Percentiles rank a stretch among this genome's conserved stretches.
These are phyloP conservation scores for Alauda arvensis DNA, from an alignment of 2,797 vertebrate species.

Conservation along the genomic window DNA sequence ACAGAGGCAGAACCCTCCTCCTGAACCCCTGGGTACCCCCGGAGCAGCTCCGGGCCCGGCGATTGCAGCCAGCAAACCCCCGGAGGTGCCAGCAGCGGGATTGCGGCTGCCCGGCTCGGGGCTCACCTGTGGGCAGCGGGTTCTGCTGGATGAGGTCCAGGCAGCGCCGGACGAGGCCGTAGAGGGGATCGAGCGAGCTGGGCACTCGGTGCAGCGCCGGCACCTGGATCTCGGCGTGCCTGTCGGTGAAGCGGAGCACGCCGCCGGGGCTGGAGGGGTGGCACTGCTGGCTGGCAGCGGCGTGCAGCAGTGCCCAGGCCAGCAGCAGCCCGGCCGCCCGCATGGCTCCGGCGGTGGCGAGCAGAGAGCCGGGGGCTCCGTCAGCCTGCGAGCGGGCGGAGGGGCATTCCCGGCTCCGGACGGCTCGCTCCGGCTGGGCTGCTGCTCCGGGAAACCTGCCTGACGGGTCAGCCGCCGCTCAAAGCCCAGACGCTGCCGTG, in stretches of 20 bases:
- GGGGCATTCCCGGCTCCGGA: slow-evolving; percentile 31
- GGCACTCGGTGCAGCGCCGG: slow-evolving; percentile 37
- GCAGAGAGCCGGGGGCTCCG: background rate
- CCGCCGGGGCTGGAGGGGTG: background rate
- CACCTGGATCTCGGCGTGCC: slow-evolving; percentile 44
- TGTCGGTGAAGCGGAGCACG: slow-evolving; percentile 55
- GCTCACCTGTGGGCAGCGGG: slow-evolving; percentile 73
- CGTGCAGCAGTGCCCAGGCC: background rate
- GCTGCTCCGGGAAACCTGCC: slow-evolving; percentile 62
- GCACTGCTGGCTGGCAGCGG: slow-evolving; percentile 18
- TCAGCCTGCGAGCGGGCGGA: background rate
- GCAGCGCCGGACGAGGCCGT: slow-evolving; percentile 58
- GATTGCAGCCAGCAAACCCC: fast-evolving
- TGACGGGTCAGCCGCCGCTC: slow-evolving; percentile 48
- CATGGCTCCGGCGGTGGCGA: background rate
- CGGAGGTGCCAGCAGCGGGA: too few species aligned
- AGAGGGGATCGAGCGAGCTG: slow-evolving; percentile 67
- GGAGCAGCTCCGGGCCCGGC: fast-evolving
- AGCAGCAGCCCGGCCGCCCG: background rate
- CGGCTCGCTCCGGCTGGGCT: background rate
- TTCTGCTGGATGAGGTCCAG: slow-evolving; percentile 75
- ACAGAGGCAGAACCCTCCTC: background rate
- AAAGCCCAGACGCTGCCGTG: slow-evolving; percentile 41
- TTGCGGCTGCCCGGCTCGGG: fast-evolving
- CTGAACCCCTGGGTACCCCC: fast-evolving